phyloP scores from a whole-genome alignment of 2,888 invertebrate species.

The Prionchulus punctatus region DNA sequence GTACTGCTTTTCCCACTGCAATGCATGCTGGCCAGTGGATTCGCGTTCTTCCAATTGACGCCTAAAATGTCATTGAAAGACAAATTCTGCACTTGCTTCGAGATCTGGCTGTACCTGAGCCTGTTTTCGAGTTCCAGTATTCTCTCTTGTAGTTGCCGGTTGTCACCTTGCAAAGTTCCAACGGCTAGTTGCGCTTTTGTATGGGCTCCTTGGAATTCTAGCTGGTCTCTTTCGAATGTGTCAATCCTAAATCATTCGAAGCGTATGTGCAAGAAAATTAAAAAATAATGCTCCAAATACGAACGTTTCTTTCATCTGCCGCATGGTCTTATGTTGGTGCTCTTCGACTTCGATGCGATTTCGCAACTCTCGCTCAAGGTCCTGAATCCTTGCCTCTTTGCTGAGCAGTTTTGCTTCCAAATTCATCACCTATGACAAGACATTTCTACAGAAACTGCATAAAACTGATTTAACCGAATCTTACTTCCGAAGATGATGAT shows the following conservation, averaged over 20 bases:
- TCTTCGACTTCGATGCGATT: slow-evolving; percentile 2
- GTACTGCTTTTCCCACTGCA: not conserved
- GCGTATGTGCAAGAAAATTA: not conserved
- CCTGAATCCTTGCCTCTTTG: not conserved
- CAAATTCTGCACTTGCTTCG: not conserved
- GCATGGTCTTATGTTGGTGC: not conserved
- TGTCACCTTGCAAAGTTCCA: slow-evolving; percentile 29
- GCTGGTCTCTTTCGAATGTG: not conserved
- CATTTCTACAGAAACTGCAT: too few relatives aligned
- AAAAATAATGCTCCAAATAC: not conserved
- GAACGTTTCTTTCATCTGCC: not conserved
- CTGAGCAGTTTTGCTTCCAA: too few relatives aligned
- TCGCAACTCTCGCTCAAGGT: not conserved
- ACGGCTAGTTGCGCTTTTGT: slow-evolving; percentile 29
- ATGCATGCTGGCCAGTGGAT: not conserved
- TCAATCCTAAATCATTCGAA: not conserved
- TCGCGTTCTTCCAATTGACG: slow-evolving; percentile 1
- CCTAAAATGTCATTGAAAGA: slow-evolving; percentile 1
- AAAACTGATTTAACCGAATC: too few relatives aligned
- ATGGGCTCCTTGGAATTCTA: not conserved
- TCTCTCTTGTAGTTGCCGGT: slow-evolving; percentile 26
- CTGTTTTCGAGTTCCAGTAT: slow-evolving; percentile 32
- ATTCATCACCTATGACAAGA: too few relatives aligned
- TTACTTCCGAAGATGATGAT: too few relatives aligned
- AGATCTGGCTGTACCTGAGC: slow-evolving; percentile 21